Evolutionary conservation across 23 tunicate genomes (phyloP).

Genomic region (Phallusia fumigata): DNA sequence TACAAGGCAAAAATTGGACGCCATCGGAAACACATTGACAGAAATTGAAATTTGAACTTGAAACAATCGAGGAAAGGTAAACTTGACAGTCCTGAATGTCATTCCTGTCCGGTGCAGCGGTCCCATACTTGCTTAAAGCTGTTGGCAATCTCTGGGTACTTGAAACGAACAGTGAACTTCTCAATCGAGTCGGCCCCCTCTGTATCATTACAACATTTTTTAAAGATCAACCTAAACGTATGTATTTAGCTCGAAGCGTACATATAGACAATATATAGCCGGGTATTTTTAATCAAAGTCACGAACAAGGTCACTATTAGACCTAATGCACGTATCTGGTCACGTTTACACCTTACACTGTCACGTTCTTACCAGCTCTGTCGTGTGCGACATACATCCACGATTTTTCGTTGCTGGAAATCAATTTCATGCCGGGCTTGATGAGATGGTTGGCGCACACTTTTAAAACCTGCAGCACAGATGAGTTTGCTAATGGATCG

Average conservation of each 20-base stretch:
- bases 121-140: slow-evolving; percentile 53
- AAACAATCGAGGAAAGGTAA: no score
- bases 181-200: slow-evolving; percentile 37
- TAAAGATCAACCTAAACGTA: not conserved
- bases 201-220: not conserved
- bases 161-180: slow-evolving; percentile 61
- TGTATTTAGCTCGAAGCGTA: no score
- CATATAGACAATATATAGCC: no score
- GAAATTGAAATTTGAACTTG: no score
- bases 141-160: slow-evolving; percentile 54
- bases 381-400: slow-evolving; percentile 76
- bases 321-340: no score
- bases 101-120: slow-evolving; percentile 1
- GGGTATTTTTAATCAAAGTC: no score
- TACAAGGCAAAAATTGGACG: no score
- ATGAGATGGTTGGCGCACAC: slow-evolving; percentile 92
- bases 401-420: slow-evolving; percentile 39
- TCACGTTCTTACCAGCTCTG: slow-evolving; percentile 48
- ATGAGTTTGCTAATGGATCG: no score
- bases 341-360: no score
- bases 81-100: no score
- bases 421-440: slow-evolving; percentile 32
- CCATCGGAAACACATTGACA: no score
- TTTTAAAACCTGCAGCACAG: slow-evolving; percentile 57
- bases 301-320: no score